Evolutionary conservation across 2,113 vertebrate species (phyloP).

Genomic region (Brachirus orientalis): DNA sequence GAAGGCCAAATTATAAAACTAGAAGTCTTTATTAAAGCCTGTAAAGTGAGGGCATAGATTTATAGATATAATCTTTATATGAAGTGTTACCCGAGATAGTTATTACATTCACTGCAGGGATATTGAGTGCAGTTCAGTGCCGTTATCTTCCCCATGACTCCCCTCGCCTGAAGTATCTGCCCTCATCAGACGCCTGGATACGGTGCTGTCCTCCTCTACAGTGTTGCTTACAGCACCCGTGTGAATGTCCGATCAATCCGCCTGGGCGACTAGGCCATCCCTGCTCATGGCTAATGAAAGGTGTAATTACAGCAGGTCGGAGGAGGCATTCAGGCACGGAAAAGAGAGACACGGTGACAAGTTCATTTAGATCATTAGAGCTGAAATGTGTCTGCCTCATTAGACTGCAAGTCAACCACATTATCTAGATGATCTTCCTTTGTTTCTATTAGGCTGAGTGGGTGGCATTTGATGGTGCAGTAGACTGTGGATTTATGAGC

Average conservation of each 20-base stretch:
- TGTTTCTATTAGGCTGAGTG: constrained; percentile 59
- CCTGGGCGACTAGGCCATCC: constrained; percentile 55
- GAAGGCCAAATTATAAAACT: constrained; percentile 14
- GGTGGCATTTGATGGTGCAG: constrained; percentile 50
- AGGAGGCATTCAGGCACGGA: constrained; percentile 51
- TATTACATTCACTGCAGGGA: constrained; percentile 29
- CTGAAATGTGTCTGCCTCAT: constrained; percentile 67
- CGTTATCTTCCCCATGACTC: constrained; percentile 63
- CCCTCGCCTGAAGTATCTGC: constrained; percentile 54
- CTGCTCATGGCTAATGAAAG: constrained; percentile 79
- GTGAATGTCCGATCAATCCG: constrained; percentile 64
- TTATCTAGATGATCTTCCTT: constrained; percentile 58
- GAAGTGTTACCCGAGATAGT: constrained; percentile 54
- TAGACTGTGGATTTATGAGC: constrained; percentile 47
- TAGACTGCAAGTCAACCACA: constrained; percentile 61
- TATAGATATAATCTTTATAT: constrained; percentile 51
- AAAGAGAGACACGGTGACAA: constrained; percentile 53
- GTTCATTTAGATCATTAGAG: constrained; percentile 78
- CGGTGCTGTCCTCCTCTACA: constrained; percentile 44
- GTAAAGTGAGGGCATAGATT: constrained; percentile 38
- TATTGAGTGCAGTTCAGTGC: constrained; percentile 23
- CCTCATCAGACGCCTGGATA: constrained; percentile 61
- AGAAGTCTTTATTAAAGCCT: constrained; percentile 27
- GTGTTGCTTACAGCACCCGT: constrained; percentile 58
- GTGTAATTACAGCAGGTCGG: constrained; percentile 78